phyloP scores from a whole-genome alignment of 2,888 invertebrate species.

The Catocala nupta region DNA sequence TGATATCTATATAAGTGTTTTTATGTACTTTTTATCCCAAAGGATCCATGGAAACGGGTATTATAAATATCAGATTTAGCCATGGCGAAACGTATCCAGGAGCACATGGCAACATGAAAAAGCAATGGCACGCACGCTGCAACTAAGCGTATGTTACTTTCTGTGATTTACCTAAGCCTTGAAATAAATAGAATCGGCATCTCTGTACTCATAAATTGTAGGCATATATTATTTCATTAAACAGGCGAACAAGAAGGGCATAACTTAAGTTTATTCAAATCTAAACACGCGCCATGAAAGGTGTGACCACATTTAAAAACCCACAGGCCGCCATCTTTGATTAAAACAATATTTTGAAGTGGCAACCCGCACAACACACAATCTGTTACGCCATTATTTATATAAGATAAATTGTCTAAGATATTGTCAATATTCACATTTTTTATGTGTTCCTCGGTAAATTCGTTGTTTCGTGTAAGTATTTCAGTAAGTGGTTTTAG shows the following conservation, averaged over 20 bases:
- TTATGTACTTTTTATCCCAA: too few relatives aligned
- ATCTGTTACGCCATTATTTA: conserved; percentile 65
- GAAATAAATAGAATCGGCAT: too few relatives aligned
- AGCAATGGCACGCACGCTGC: too few relatives aligned
- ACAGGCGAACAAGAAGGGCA: conserved; percentile 75
- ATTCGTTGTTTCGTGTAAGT: conserved; percentile 21
- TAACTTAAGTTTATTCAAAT: conserved; percentile 84
- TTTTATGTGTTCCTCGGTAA: conserved; percentile 38
- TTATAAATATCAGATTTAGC: too few relatives aligned
- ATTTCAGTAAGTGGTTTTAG: conserved; percentile 61
- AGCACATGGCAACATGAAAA: too few relatives aligned
- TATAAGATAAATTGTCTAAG: conserved; percentile 59
- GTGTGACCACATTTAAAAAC: conserved; percentile 89
- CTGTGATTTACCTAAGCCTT: too few relatives aligned
- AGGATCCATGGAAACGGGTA: too few relatives aligned
- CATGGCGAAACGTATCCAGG: too few relatives aligned
- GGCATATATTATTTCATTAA: background rate
- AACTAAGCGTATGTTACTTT: too few relatives aligned
- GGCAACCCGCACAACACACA: conserved; percentile 88
- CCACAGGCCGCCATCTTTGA: conserved; percentile 88
- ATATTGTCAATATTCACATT: conserved; percentile 60
- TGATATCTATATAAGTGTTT: too few relatives aligned
- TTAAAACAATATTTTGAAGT: conserved; percentile 86
- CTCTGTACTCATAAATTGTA: too few relatives aligned
- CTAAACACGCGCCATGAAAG: conserved; percentile 88